Evolutionary conservation across 2,113 vertebrate genomes (phyloP).

Genomic region (Polyodon spathula): DNA sequence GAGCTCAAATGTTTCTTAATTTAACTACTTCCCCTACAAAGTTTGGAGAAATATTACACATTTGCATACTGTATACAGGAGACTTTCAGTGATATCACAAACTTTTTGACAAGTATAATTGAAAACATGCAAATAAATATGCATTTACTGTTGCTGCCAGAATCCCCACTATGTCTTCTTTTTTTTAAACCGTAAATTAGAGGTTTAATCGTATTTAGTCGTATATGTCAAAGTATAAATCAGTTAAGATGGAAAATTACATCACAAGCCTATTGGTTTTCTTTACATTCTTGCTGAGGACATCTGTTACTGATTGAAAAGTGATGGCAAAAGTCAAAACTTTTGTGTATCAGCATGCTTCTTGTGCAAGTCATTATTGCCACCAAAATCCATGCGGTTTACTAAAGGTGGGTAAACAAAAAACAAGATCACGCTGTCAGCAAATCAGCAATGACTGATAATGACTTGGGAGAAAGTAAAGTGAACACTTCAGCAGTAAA

Average conservation of each 20-base stretch:
- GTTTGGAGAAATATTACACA: too few species aligned
- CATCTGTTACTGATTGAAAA: conserved; percentile 1
- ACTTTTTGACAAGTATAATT: conserved; percentile 20
- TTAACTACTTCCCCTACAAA: too few species aligned
- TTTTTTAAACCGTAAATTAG: conserved; percentile 38
- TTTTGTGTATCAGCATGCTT: neutral
- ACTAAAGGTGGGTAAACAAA: too few species aligned
- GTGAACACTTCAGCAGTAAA: too few species aligned
- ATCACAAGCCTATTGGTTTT: conserved; percentile 8
- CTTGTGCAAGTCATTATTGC: neutral
- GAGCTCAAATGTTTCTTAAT: too few species aligned
- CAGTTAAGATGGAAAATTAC: conserved; percentile 30
- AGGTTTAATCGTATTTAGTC: conserved; percentile 35
- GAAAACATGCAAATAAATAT: conserved; percentile 35
- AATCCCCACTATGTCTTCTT: conserved; percentile 27
- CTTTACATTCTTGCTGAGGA: neutral
- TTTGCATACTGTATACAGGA: too few species aligned
- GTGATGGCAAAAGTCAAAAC: neutral
- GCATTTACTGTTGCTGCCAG: conserved; percentile 17
- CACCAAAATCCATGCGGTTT: too few species aligned
- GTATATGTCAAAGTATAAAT: conserved; percentile 28
- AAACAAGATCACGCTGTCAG: too few species aligned
- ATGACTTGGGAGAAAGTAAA: too few species aligned
- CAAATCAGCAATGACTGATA: too few species aligned
- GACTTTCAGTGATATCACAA: too few species aligned